phyloP scores from a whole-genome alignment of 2,888 invertebrate genomes.

The Willowsia nigromaculata region DNA sequence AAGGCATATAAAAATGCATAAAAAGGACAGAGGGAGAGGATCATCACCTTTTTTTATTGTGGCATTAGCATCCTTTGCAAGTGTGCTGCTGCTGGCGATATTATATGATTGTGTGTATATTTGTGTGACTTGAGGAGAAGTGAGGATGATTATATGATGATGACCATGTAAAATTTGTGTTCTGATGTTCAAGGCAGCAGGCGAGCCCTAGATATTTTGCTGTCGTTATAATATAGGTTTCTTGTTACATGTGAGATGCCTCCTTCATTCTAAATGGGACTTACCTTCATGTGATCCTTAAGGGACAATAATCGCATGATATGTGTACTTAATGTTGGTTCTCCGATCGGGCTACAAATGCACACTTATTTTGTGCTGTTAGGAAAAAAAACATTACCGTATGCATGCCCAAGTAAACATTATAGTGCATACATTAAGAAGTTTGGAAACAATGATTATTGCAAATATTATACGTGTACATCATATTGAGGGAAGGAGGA shows the following conservation, averaged over 20 bases:
- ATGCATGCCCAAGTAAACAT: not conserved
- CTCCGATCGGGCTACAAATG: not conserved
- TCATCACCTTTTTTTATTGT: not conserved
- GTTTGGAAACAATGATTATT: not conserved
- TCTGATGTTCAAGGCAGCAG: conserved; percentile 73
- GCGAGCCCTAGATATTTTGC: conserved; percentile 67
- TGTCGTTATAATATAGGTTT: conserved; percentile 10
- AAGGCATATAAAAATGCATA: not conserved
- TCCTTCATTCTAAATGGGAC: not conserved
- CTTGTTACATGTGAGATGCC: not conserved
- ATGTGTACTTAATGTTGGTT: not conserved
- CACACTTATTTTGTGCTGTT: too few species aligned
- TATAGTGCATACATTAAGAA: not conserved
- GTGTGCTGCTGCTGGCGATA: not conserved
- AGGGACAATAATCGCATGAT: conserved; percentile 27
- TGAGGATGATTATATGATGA: conserved; percentile 43
- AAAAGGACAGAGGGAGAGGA: not conserved
- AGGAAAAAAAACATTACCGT: too few species aligned
- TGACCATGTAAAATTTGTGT: conserved; percentile 71
- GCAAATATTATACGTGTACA: too few species aligned
- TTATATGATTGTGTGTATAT: not conserved
- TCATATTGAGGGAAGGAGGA: not conserved
- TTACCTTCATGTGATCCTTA: conserved; percentile 56
- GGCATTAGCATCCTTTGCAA: not conserved
- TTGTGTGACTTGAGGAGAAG: conserved; percentile 2